Evolutionary conservation across 2,797 vertebrate species (phyloP).

Genomic region (Pipistrellus kuhlii): DNA sequence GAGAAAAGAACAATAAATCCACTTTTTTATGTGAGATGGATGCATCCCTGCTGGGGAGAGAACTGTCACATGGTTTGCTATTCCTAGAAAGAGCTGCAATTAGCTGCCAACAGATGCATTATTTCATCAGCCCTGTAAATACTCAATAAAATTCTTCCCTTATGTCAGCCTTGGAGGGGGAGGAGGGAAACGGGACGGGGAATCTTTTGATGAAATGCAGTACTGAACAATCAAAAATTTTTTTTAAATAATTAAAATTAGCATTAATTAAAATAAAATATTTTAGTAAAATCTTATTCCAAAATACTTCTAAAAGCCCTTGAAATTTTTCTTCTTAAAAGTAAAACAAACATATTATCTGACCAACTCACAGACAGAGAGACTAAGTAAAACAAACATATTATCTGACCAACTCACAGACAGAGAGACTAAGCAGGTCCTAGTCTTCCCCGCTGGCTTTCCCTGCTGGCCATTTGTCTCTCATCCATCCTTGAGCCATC

Average conservation of each 20-base stretch:
- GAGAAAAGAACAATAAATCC: constrained; percentile 60
- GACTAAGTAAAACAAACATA: background rate
- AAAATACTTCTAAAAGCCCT: constrained; percentile 39
- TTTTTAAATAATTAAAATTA: constrained; percentile 64
- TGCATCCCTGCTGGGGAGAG: constrained; percentile 73
- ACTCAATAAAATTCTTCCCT: constrained; percentile 80
- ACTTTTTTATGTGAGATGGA: constrained; percentile 64
- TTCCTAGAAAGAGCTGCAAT: constrained; percentile 88
- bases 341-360: background rate
- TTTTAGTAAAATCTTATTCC: constrained; percentile 52
- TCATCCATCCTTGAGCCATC: background rate
- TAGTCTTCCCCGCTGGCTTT: background rate
- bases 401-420: background rate
- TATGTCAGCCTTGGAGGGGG: constrained; percentile 67
- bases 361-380: background rate
- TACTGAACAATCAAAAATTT: background rate
- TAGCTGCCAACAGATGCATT: constrained; percentile 86
- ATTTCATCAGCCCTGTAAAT: constrained; percentile 85
- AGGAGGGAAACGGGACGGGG: background rate
- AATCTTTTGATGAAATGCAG: constrained; percentile 58
- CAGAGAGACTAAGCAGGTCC: background rate
- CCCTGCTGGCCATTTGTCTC: background rate
- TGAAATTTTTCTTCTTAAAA: constrained; percentile 60
- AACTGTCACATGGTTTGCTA: constrained; percentile 74
- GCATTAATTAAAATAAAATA: constrained; percentile 51